Conservation (phyloP, 2,797 vertebrate genomes). For the Lagorchestes hirsutus region DNA sequence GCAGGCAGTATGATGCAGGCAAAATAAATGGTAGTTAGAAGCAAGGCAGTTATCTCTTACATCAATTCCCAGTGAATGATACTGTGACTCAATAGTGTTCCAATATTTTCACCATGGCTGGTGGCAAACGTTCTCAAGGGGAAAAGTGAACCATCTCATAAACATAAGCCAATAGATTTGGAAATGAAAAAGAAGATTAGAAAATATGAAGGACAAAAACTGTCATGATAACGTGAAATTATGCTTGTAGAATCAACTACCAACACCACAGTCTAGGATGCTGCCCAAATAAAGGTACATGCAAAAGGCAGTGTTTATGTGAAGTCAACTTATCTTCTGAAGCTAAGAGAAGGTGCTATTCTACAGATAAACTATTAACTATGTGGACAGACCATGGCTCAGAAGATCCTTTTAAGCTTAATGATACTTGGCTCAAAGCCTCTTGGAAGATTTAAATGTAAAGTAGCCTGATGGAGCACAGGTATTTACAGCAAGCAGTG, state of each 20-base stretch:
- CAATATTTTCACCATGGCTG: background rate
- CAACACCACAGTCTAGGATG: background rate
- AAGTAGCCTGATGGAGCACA: background rate
- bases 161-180: background rate
- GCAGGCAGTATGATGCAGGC: background rate
- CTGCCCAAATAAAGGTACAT: background rate
- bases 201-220: background rate
- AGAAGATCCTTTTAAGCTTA: background rate
- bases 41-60: background rate
- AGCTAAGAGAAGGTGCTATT: background rate
- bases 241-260: background rate
- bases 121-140: background rate
- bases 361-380: background rate
- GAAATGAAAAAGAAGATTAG: background rate
- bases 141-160: background rate
- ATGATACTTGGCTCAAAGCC: background rate
- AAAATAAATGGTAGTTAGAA: background rate
- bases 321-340: background rate
- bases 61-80: background rate
- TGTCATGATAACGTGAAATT: background rate
- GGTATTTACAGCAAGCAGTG: background rate
- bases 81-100: background rate
- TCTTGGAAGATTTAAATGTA: background rate
- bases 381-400: background rate
- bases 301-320: background rate